phyloP scores from a whole-genome alignment of 2,888 invertebrate species.

The Keiferia lycopersicella region DNA sequence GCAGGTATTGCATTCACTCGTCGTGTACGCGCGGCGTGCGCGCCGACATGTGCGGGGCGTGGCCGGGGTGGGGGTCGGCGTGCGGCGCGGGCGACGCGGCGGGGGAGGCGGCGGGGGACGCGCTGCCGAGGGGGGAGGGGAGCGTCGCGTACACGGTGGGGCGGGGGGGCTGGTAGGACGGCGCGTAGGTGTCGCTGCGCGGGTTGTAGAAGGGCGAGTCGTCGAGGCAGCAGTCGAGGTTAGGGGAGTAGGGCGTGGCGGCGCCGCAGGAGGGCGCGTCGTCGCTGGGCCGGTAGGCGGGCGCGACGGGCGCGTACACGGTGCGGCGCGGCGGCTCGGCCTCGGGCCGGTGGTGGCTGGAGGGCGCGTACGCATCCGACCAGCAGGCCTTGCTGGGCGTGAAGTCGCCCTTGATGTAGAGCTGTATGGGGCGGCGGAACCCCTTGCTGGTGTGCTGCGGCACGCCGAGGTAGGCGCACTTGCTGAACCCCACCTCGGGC shows the following conservation, averaged over 20 bases:
- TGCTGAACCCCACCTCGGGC: slow-evolving; percentile 94
- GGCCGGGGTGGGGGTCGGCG: slow-evolving; percentile 43
- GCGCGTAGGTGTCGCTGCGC: slow-evolving; percentile 76
- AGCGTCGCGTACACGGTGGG: slow-evolving; percentile 77
- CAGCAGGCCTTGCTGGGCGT: slow-evolving; percentile 83
- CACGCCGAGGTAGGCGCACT: slow-evolving; percentile 91
- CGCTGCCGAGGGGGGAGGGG: slow-evolving; percentile 68
- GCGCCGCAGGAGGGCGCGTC: slow-evolving; percentile 78
- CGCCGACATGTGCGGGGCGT: slow-evolving; percentile 48
- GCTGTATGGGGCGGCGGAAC: slow-evolving; percentile 91
- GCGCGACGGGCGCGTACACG: slow-evolving; percentile 74
- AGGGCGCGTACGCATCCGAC: slow-evolving; percentile 84
- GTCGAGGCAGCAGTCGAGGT: slow-evolving; percentile 69
- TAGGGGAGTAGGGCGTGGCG: slow-evolving; percentile 76
- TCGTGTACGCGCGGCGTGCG: slow-evolving; percentile 53
- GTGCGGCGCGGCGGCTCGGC: slow-evolving; percentile 78
- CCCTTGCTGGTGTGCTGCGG: slow-evolving; percentile 93
- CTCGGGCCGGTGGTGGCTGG: slow-evolving; percentile 82
- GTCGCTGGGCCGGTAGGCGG: slow-evolving; percentile 74
- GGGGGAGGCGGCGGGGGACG: slow-evolving; percentile 67
- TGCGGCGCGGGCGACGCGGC: slow-evolving; percentile 61
- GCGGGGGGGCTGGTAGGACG: slow-evolving; percentile 75
- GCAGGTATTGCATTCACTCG: slow-evolving; percentile 45
- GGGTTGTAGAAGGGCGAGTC: slow-evolving; percentile 79
- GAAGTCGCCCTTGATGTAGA: slow-evolving; percentile 84